Base-by-base conservation (phyloP, 2,888 invertebrate genomes). In the Zygothrica quintamaculata region DNA sequence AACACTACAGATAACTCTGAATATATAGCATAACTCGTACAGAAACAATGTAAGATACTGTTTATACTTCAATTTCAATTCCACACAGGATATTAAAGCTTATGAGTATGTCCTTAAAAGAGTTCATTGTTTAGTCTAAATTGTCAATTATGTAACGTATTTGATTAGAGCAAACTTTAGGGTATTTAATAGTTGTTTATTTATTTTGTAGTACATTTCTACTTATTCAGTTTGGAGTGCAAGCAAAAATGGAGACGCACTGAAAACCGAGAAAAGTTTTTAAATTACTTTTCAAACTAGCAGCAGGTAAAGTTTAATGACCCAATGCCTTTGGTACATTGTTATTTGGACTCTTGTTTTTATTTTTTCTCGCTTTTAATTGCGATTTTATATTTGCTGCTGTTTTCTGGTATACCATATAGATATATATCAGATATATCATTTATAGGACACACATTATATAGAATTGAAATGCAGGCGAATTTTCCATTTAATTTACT, bases 401-500 rank as follows among this genome's bases (percentile, higher is more conserved):
- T 6, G 26, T 26, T 8, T 6, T 29, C 9, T 29, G 29, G 7
- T 29, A 29, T 22, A n/a, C n/a, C 18, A 3, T 22, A 3, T 5
- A 5, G 18, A 5, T 22, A 22, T 22, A 2, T 22, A 5, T 2
- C 18, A 22, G 18, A 22, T 3, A 22, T 5, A 22, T 22, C 18
- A 3, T 22, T 22, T 22, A n/a, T n/a, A n/a, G n/a, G n/a, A n/a
- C n/a, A n/a, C n/a, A n/a, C n/a, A n/a, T n/a, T n/a, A 36, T 37
- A 22, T 22, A 33, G 31, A 26, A 51, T 47, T 16, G 40, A 65
- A 57, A 64, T 31, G 34, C 34, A 34, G 40, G 50, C 9, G 72
- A 64, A 62, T 74, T 81, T 88, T 88, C 79, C 85, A 87, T 88
- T 84, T 84, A 85, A 87, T 88, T 89, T 79, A 75, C 73, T 78